Evolutionary conservation across 2,888 invertebrate species (phyloP), one percentile per base, ranked within the genome.

Genomic region (Meta bourneti): DNA sequence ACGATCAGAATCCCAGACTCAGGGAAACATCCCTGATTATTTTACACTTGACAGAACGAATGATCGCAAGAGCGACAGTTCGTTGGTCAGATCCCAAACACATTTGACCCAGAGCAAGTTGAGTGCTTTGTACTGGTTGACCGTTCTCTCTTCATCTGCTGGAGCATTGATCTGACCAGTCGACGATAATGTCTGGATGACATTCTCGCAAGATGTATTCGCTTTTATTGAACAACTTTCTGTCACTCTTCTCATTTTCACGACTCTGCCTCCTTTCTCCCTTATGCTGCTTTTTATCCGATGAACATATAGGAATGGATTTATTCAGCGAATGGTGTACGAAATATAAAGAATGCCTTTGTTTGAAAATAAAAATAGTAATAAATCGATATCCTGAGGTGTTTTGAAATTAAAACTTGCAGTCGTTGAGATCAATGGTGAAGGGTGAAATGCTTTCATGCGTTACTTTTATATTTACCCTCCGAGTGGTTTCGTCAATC

Each of bases 111-210:
- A 7, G 20, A 75, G 75, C 75, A n/a, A 19, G n/a, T 19, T 52
- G 52, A 16, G 2, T 78, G 78, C 19, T 78, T 78, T 78, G 19
- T 19, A n/a, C 78, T 19, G 75, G 16, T 75, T 52, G n/a, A 19
- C 78, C 9, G 51, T 54, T 19, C 8, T 78, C 52, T 11, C 9
- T n/a, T 54, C 51, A 9, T 8, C 11, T 78, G 51, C 51, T 9
- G 19, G 52, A 11, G 19, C 20, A 78, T 78, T 78, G 51, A 78
- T 78, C 19, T 52, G 49, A 16, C 75, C 16, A 49, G 16, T 16
- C 48, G 13, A 49, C 75, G 75, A 75, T 75, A 48, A 20, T 72
- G 16, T 5, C 19, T 11, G 34, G 34, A 48, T 48, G 34, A 16
- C 34, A n/a, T 49, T 75, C 75, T 49, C 75, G 13, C 75, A 16